Evolutionary conservation across 2,888 invertebrate genomes (phyloP), one percentile per base, ranked within the genome.

Genomic region (Ormyrus thymus): DNA sequence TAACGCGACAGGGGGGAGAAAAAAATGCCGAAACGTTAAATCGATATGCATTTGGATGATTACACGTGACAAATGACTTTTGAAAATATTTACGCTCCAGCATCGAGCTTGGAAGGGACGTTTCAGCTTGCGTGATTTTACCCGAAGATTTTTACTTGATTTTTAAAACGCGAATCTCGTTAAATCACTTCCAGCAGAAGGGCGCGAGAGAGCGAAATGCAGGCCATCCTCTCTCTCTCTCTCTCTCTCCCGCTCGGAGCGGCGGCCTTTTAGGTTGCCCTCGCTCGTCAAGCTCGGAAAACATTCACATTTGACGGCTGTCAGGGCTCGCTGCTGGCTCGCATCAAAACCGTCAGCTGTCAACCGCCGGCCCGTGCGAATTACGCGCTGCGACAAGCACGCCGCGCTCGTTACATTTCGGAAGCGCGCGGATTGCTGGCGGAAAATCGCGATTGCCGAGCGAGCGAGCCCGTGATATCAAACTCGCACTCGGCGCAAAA

Each of bases 261-360:
- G 29, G 29, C 13, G 9, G 69, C 76, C 76, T 82, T 83, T 83
- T 80, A 76, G 73, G 65, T n/a, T 13, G 68, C 66, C 68, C 46
- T 7, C 80, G 79, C 81, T 83, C 84, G 84, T 87, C 86, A 85
- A 29, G 82, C 84, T 83, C 83, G 85, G 82, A 86, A 86, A 87
- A 87, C 86, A 86, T 88, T 87, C 84, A 86, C 84, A 86, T 86
- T 86, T 88, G 89, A 89, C 87, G 87, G 84, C 86, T 87, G 88
- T 89, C 88, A 86, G 84, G 83, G 7, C 29, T 29, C 46, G 10
- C 58, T 15, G 84, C 85, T 85, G 82, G 85, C 86, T 85, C 84
- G 84, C 85, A 86, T 89, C 88, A 87, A 84, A 83, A 80, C 84
- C 86, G 86, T 89, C 88, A 87, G 84, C 86, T 84, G 87, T 87